Evolutionary conservation across 1,140 invertebrate genomes (phyloP).

Genomic region (Hormaphis cornu): DNA sequence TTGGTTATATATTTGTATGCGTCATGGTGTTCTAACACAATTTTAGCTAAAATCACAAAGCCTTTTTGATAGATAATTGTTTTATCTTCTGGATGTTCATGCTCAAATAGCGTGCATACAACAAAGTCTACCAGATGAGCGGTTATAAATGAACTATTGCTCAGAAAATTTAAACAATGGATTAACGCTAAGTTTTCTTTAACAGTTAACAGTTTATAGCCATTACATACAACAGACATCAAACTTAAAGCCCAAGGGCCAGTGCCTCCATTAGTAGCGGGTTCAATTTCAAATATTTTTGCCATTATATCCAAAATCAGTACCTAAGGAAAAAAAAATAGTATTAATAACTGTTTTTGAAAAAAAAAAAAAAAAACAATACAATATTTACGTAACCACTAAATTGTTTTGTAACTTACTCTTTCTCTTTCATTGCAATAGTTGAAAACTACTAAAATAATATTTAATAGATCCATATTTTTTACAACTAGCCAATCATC

Average conservation of each 20-base stretch:
- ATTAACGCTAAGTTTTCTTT: not conserved
- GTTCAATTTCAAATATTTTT: not conserved
- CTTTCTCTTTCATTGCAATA: constrained; percentile 42
- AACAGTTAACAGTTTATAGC: not conserved
- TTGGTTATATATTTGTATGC: not conserved
- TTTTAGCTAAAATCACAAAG: not conserved
- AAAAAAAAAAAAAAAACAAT: not conserved
- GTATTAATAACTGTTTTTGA: not conserved
- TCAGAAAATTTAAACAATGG: not conserved
- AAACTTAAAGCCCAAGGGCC: constrained; percentile 22
- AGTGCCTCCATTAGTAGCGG: constrained; percentile 17
- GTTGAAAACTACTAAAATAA: constrained; percentile 49
- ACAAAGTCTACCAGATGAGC: not conserved
- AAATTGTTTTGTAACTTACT: constrained; percentile 45
- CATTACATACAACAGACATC: not conserved
- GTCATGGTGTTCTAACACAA: not conserved
- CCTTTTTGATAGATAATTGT: not conserved
- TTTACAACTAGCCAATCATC: constrained; percentile 50
- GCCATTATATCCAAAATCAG: constrained; percentile 4
- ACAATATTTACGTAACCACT: not conserved
- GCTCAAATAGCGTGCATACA: not conserved
- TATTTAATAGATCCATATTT: constrained; percentile 51
- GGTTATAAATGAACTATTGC: not conserved
- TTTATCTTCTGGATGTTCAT: no score
- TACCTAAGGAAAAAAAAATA: not conserved